Percentiles rank a stretch among this genome's conserved stretches.
Conservation (phyloP, 2,888 invertebrate genomes). For the Xylota segnis region DNA sequence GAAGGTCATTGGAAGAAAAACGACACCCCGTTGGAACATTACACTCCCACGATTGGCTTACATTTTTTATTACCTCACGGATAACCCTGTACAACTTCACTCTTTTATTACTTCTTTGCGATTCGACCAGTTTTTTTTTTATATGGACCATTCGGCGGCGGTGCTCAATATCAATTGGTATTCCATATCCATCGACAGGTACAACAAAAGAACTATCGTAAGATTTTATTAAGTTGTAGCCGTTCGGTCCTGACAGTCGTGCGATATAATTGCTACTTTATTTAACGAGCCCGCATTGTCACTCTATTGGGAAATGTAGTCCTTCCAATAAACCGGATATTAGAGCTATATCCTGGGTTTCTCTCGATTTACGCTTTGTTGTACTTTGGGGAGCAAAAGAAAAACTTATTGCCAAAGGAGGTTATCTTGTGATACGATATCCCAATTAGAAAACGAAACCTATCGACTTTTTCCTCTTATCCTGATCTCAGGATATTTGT, state of each 20-base stretch:
- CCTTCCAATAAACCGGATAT: constrained; percentile 18
- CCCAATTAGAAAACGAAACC: constrained; percentile 32
- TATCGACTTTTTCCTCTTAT: constrained; percentile 12
- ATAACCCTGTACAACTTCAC: neutral
- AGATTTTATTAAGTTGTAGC: constrained; percentile 52
- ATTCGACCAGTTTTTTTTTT: neutral
- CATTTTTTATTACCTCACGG: constrained; percentile 11
- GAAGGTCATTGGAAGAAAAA: constrained; percentile 14
- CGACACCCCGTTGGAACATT: constrained; percentile 8
- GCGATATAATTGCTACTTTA: constrained; percentile 49
- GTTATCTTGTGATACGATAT: constrained; percentile 15
- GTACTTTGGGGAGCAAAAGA: constrained; percentile 3
- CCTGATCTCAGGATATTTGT: constrained; percentile 30
- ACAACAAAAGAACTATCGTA: constrained; percentile 19
- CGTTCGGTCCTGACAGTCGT: neutral
- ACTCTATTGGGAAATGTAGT: constrained; percentile 33
- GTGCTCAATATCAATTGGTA: constrained; percentile 16
- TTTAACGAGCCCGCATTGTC: constrained; percentile 37
- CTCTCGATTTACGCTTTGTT: constrained; percentile 23
- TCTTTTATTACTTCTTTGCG: neutral
- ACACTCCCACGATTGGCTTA: constrained; percentile 1
- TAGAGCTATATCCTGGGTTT: constrained; percentile 4
- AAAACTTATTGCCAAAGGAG: constrained; percentile 10
- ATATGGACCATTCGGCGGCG: neutral
- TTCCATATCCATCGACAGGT: constrained; percentile 9